Base-by-base conservation (phyloP, 2,888 invertebrate species). In the Dasypogon diadema region DNA sequence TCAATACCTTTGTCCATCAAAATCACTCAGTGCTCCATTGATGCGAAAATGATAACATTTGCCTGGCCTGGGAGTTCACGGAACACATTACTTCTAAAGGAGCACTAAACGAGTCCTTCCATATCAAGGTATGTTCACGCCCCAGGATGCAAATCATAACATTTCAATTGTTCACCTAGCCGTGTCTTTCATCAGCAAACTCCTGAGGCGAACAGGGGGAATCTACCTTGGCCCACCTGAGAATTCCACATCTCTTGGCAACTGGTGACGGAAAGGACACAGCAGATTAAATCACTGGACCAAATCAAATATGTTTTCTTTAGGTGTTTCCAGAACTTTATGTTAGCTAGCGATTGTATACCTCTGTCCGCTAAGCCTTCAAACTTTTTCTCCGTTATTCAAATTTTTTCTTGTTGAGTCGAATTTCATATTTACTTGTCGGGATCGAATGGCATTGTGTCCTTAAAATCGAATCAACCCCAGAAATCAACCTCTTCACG, bases 391-490 rank as follows among this genome's bases (percentile, higher is more conserved):
- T 21, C 22, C 26, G 26, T 63, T 65, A 76, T 76, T 76, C 74
- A 76, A 76, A 76, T 76, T 76, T 76, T 37, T 34, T 51, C 54
- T 63, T 42, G 26, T 68, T 21, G 14, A 12, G 42, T n/a, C 48
- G 12, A 26, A 68, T 68, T 70, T 68, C 26, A 34, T 54, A 68
- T 42, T 65, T 42, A 22, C 51, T 46, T 46, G 55, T 30, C 48
- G 16, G 51, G 74, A 74, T 76, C 65, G 72, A 72, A 73, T 48
- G 63, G 37, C 74, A 76, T 76, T 76, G 76, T 76, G 42, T 60
- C 34, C 14, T 56, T 55, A 74, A n/a, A 76, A 76, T 76, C 76
- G 76, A 76, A 76, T 76, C 76, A 76, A 76, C 74, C 76, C 76
- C 74, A 74, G 74, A 65, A 74, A 60, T 76, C 76, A 74, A 74